Base-by-base conservation (phyloP, 2,113 vertebrate species). In the Orthonyx spaldingii region DNA sequence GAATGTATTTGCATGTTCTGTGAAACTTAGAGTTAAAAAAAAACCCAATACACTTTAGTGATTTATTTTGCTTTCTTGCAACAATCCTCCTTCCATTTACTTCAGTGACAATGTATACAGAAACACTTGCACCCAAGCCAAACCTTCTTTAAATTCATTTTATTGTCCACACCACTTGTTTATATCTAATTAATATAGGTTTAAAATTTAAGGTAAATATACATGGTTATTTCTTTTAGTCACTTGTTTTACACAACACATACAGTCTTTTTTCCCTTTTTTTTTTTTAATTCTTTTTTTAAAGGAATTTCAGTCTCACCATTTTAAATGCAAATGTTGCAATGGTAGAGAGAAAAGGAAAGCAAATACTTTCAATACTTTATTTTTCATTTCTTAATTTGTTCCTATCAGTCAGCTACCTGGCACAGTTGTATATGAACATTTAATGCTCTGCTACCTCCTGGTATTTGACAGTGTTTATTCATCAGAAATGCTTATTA, bases 401-500 rank as follows among this genome's bases (percentile, higher is more conserved):
- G 27, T n/a, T 79, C 22, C 41, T 89, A 74, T 87, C 47, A 91
- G 35, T 81, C 30, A 77, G 28, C 8, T 80, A 63, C 37, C 55
- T 57, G 64, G 74, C 37, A 44, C 39, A 59, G 65, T 46, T 85
- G 53, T 69, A 64, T 42, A 63, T 68, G 74, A 94, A 50, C 42
- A 70, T 77, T 89, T 89, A 87, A 91, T 82, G n/a, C 6, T 78
- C 53, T 81, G 49, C 83, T 96, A n/a, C 77, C 27, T 60, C n/a
- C 70, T 57, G 55, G 11, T 63, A 90, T 88, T 64, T 96, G 84
- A 90, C 64, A 93, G 49, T 30, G 35, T 93, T 96, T 94, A 90
- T 95, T 78, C 37, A 94, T 97, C 85, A 91, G 35, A 96, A 93
- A 87, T 89, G n/a, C 85, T 94, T 93, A 92, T 96, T 95, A 90